phyloP scores from a whole-genome alignment of 2,797 vertebrate genomes.

The Notolepis coatsorum region DNA sequence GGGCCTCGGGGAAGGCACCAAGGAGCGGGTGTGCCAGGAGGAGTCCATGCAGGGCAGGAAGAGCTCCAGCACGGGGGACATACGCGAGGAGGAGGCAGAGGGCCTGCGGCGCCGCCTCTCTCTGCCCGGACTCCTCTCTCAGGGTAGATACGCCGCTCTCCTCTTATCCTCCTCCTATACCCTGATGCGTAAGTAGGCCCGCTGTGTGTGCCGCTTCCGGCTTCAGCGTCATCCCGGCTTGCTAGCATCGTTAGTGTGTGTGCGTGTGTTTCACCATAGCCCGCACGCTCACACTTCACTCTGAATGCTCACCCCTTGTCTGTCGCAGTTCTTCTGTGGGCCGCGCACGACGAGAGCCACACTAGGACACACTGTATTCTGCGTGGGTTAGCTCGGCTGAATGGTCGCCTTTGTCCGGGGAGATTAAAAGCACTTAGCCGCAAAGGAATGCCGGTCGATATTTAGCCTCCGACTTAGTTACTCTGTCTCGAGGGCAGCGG shows the following conservation, averaged over 20 bases:
- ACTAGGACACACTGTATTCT: not conserved
- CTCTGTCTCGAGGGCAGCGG: not conserved
- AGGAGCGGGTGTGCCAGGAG: constrained; percentile 84
- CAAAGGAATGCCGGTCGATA: constrained; percentile 29
- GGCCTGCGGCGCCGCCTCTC: constrained; percentile 92
- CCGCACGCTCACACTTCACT: not conserved
- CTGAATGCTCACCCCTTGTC: not conserved
- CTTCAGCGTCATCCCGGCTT: constrained; percentile 21
- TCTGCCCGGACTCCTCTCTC: constrained; percentile 94
- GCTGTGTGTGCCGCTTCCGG: constrained; percentile 5
- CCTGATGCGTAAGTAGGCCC: constrained; percentile 73
- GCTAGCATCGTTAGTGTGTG: not conserved
- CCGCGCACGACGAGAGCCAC: not conserved
- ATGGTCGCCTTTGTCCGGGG: constrained; percentile 19
- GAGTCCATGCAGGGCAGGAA: constrained; percentile 93
- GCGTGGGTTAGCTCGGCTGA: not conserved
- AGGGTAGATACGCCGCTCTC: constrained; percentile 89
- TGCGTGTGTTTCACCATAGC: not conserved
- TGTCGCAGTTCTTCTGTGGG: not conserved
- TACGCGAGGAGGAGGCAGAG: constrained; percentile 93
- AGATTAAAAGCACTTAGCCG: constrained; percentile 2
- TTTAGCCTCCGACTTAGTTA: constrained; percentile 10
- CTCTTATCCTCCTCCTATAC: constrained; percentile 76
- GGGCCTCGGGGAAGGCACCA: constrained; percentile 69
- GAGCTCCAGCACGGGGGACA: constrained; percentile 96